Conservation (phyloP, 2,797 vertebrate genomes). For the Pitangus sulphuratus region DNA sequence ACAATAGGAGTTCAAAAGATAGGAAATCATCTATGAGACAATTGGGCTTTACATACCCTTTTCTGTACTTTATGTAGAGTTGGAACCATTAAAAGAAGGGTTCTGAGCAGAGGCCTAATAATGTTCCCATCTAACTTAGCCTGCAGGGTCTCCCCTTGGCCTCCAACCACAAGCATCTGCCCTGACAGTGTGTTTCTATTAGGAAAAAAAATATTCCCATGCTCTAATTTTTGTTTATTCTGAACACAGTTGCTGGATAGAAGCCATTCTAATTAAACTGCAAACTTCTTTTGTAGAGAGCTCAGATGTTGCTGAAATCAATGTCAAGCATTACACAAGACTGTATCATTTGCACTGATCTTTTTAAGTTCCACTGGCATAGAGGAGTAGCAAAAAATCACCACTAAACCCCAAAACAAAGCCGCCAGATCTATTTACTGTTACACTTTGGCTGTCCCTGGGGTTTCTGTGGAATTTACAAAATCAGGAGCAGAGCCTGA, state of each 20-base stretch:
- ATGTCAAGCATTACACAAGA: constrained; percentile 47
- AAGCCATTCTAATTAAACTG: constrained; percentile 73
- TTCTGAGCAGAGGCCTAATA: neutral
- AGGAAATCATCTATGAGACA: neutral
- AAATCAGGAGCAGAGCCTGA: neutral
- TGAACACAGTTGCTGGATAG: constrained; percentile 67
- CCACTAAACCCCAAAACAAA: neutral
- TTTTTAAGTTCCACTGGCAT: constrained; percentile 36
- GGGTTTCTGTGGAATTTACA: neutral
- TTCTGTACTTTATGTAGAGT: neutral
- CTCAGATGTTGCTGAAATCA: constrained; percentile 58
- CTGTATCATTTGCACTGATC: constrained; percentile 3
- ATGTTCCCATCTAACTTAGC: neutral
- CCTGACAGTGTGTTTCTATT: neutral
- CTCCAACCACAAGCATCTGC: neutral
- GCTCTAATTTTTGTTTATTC: constrained; percentile 66
- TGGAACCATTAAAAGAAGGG: neutral
- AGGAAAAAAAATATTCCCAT: constrained; percentile 17
- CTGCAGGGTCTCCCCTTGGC: neutral
- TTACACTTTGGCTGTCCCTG: neutral
- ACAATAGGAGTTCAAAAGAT: neutral
- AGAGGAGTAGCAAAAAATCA: neutral
- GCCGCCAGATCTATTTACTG: neutral
- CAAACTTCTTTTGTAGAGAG: constrained; percentile 55
- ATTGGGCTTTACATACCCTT: neutral